Percentiles rank a stretch among this genome's conserved stretches.
These are phyloP conservation scores for Erythrolamprus reginae DNA, from an alignment of 2,113 vertebrate genomes.

Conservation along the genomic window DNA sequence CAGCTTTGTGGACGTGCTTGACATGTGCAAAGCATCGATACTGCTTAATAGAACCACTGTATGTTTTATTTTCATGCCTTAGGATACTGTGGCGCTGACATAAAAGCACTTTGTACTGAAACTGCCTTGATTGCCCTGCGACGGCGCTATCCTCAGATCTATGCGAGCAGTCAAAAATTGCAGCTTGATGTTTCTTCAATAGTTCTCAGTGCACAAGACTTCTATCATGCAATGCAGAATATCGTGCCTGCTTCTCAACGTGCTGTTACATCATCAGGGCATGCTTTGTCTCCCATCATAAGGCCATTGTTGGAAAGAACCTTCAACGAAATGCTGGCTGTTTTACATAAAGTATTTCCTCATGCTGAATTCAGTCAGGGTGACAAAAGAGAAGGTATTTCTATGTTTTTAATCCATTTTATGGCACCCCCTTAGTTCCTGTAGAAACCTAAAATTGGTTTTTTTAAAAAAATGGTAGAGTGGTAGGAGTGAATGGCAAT, in stretches of 20 bases:
- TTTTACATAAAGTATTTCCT: constrained; percentile 92
- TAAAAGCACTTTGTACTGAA: constrained; percentile 99
- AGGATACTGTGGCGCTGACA: constrained; percentile 98
- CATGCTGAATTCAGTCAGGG: constrained; percentile 85
- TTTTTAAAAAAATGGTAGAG: background rate
- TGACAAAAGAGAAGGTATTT: constrained; percentile 82
- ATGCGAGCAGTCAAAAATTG: constrained; percentile 91
- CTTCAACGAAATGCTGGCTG: constrained; percentile 75
- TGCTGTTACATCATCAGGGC: constrained; percentile 85
- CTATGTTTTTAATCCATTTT: background rate
- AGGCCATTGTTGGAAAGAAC: constrained; percentile 83
- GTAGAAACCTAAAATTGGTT: background rate
- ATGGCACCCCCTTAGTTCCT: background rate
- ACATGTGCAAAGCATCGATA: background rate
- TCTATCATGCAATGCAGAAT: constrained; percentile 88
- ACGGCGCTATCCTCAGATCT: constrained; percentile 96
- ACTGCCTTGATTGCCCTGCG: constrained; percentile 90
- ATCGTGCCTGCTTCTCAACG: constrained; percentile 96
- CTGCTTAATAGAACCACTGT: constrained; percentile 27
- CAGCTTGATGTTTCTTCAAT: constrained; percentile 91
- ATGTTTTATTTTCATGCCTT: constrained; percentile 40
- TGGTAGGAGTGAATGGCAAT: background rate
- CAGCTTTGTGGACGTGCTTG: background rate
- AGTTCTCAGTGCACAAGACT: constrained; percentile 88
- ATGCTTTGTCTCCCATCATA: constrained; percentile 85